Conservation (phyloP, 2,113 vertebrate genomes). For the Hyaena hyaena region DNA sequence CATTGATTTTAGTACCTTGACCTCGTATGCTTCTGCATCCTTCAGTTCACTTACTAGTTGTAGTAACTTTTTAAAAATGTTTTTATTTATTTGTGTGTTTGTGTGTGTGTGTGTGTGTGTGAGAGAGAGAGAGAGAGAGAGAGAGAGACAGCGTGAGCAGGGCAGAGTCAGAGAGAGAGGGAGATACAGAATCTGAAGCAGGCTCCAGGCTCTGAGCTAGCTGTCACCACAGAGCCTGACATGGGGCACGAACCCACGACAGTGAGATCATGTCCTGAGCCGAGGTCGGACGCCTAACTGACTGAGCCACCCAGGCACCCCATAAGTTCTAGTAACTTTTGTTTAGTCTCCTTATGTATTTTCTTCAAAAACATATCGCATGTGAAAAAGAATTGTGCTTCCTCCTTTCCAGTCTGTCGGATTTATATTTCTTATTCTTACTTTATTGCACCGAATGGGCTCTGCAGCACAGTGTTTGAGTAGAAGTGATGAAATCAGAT, state of each 20-base stretch:
- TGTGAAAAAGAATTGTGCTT: not conserved
- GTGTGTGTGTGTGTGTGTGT: too few species aligned
- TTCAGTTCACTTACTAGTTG: not conserved
- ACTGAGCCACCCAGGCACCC: too few species aligned
- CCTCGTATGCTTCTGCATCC: not conserved
- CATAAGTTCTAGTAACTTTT: not conserved
- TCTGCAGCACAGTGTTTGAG: not conserved
- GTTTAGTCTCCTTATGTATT: not conserved
- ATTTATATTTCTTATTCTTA: not conserved
- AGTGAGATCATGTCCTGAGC: too few species aligned
- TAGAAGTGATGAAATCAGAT: not conserved
- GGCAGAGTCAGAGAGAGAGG: too few species aligned
- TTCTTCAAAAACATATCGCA: not conserved
- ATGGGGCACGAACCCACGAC: too few species aligned
- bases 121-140: too few species aligned
- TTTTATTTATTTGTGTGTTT: too few species aligned
- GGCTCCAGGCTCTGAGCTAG: too few species aligned
- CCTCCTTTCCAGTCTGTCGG: not conserved
- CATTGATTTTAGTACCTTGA: not conserved
- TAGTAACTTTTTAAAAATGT: not conserved
- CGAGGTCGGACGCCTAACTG: too few species aligned
- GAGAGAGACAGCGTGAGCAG: too few species aligned
- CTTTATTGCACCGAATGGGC: not conserved
- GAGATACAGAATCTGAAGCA: too few species aligned
- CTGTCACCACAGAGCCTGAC: too few species aligned